phyloP scores from a whole-genome alignment of 2,113 vertebrate genomes.

The Salvelinus alpinus region DNA sequence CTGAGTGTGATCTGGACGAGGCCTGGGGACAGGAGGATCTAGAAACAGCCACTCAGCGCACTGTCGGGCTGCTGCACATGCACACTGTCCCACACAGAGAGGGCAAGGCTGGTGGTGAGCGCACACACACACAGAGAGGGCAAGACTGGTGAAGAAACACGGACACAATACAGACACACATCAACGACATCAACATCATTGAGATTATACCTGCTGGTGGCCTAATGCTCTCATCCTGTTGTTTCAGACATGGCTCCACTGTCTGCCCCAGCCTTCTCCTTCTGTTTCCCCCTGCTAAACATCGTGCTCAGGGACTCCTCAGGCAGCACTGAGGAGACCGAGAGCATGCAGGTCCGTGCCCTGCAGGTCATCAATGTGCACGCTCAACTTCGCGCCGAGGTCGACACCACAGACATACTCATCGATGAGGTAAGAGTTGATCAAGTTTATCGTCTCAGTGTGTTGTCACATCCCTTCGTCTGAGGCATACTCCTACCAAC shows the following conservation, averaged over 20 bases:
- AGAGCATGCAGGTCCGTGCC: conserved; percentile 80
- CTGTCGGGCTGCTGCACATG: conserved; percentile 79
- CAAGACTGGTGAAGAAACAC: neutral
- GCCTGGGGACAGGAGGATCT: conserved; percentile 93
- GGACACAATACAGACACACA: conserved; percentile 48
- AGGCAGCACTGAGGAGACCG: conserved; percentile 78
- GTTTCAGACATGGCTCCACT: conserved; percentile 55
- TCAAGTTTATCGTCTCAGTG: neutral
- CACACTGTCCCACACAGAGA: conserved; percentile 80
- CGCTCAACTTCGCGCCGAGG: conserved; percentile 80
- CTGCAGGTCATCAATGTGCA: conserved; percentile 87
- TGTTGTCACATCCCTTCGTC: neutral
- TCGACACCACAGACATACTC: conserved; percentile 44
- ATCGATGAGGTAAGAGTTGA: conserved; percentile 85
- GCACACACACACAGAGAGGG: neutral
- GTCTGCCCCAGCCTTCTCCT: conserved; percentile 78
- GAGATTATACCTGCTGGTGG: no score
- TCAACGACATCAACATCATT: neutral
- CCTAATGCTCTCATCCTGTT: neutral
- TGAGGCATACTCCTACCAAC: no score
- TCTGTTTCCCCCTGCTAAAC: conserved; percentile 93
- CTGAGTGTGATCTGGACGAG: conserved; percentile 86
- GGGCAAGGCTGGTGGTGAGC: conserved; percentile 75
- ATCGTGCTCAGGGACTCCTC: conserved; percentile 82
- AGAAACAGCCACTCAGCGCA: conserved; percentile 80